phyloP scores from a whole-genome alignment of 23 tunicate genomes.

The Halocynthia roretzi region DNA sequence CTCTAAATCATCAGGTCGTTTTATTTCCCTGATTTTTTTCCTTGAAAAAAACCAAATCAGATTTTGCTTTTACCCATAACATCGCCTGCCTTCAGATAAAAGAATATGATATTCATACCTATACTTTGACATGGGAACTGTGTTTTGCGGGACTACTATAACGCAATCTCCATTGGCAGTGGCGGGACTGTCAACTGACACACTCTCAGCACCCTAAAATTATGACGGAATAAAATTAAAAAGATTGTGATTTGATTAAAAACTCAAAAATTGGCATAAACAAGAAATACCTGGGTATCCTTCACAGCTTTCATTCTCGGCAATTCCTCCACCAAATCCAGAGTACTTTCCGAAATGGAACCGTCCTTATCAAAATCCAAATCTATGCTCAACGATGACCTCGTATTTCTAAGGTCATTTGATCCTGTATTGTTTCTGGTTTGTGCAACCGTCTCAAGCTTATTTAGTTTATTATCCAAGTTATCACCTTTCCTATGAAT shows the following conservation, averaged over 20 bases:
- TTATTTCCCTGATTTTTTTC: constrained; percentile 6
- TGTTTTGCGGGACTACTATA: constrained; percentile 36
- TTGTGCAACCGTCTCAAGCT: no score
- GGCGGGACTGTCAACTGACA: constrained; percentile 16
- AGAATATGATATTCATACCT: constrained; percentile 6
- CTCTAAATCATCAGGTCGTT: constrained; percentile 7
- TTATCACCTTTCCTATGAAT: no score
- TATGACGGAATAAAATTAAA: no score
- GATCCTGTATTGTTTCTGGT: no score
- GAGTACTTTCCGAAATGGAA: constrained; percentile 11
- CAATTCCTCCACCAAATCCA: constrained; percentile 10
- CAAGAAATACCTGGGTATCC: no score
- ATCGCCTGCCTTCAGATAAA: background rate
- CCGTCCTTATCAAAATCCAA: no score
- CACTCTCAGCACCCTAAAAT: constrained; percentile 2
- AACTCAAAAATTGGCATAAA: no score
- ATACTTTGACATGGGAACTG: constrained; percentile 56
- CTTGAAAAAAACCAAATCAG: background rate
- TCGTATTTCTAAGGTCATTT: no score
- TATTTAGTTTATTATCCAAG: no score
- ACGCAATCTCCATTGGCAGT: constrained; percentile 30
- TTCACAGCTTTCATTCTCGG: constrained; percentile 21
- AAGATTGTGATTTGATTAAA: no score
- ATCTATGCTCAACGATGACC: no score
- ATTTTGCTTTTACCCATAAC: background rate